Evolutionary conservation across 2,113 vertebrate genomes (phyloP).

Genomic region (Heterochromis multidens): DNA sequence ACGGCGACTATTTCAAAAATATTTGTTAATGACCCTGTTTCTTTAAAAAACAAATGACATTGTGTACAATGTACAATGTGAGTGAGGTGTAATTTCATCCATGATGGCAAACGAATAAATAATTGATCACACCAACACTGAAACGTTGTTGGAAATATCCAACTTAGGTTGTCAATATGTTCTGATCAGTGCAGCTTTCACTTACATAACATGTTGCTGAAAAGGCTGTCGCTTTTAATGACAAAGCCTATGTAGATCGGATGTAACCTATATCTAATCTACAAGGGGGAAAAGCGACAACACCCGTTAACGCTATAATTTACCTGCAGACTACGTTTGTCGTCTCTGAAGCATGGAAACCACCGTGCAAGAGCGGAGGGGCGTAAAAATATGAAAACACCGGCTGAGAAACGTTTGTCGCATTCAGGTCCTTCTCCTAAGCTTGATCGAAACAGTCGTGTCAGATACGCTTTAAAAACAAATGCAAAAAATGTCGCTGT

Average conservation of each 20-base stretch:
- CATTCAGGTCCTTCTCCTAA: conserved; percentile 31
- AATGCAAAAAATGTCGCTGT: neutral
- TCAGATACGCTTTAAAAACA: neutral
- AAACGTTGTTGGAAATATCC: neutral
- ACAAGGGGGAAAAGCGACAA: neutral
- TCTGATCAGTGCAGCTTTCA: neutral
- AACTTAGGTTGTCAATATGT: conserved; percentile 5
- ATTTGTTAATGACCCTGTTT: neutral
- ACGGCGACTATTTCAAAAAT: neutral
- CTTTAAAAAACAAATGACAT: neutral
- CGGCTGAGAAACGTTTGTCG: conserved; percentile 47
- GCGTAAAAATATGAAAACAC: conserved; percentile 56
- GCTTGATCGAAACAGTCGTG: neutral
- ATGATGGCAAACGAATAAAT: conserved; percentile 13
- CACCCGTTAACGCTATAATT: conserved; percentile 6
- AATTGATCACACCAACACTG: conserved; percentile 7
- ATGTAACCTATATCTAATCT: neutral
- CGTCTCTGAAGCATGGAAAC: conserved; percentile 70
- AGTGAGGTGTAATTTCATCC: conserved; percentile 38
- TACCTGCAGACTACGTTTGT: conserved; percentile 71
- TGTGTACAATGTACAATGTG: conserved; percentile 6
- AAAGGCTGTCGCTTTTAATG: neutral
- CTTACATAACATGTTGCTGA: conserved; percentile 1
- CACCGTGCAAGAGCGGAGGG: conserved; percentile 31
- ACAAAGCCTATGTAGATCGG: neutral